Base-by-base conservation (phyloP, 2,113 vertebrate species). In the Cyphomyrus discorhynchus region DNA sequence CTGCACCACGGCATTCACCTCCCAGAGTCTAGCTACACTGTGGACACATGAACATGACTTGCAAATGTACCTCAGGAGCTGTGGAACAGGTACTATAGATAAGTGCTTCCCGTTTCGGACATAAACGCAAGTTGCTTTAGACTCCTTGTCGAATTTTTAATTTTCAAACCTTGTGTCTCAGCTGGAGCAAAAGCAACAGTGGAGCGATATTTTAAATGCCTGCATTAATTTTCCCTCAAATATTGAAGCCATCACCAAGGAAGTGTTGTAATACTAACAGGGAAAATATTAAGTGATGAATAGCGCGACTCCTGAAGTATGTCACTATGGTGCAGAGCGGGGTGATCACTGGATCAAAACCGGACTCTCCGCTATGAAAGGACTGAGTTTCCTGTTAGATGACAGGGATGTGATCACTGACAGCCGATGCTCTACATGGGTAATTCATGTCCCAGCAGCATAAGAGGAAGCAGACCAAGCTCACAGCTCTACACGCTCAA, bases 401-500 rank as follows among this genome's bases (percentile, higher is more conserved):
- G 15, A 87, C 85, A 86, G 85, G 50, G 49, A 87, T 47, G 17
- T 49, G 45, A 86, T 86, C 45, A 27, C 45, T 50, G 83, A 17
- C 85, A 87, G 85, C 47, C 53, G 50, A 53, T 3, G 85, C 3
- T 56, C 8, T 53, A 49, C 50, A 53, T 11, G 50, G 85, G 17
- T 35, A 56, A 52, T 56, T 56, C 85, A 39, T 56, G 27, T 42
- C 50, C 31, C 9, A 53, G 13, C 3, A 53, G 19, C 85, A 9
- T 53, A 87, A 84, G 35, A 39, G 83, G n/a, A 86, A 86, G 24
- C 83, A 86, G 83, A 50, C 45, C 0, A 2, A 4, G 3, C 10
- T 0, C 83, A 80, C 53, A 56, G 74, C 39, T 88, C 89, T 70
- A 91, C 80, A 86, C 62, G 89, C 85, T 49, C 11, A 91, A 31